Conservation (phyloP, 2,888 invertebrate species). For the Vannuccia rotundouncinata region DNA sequence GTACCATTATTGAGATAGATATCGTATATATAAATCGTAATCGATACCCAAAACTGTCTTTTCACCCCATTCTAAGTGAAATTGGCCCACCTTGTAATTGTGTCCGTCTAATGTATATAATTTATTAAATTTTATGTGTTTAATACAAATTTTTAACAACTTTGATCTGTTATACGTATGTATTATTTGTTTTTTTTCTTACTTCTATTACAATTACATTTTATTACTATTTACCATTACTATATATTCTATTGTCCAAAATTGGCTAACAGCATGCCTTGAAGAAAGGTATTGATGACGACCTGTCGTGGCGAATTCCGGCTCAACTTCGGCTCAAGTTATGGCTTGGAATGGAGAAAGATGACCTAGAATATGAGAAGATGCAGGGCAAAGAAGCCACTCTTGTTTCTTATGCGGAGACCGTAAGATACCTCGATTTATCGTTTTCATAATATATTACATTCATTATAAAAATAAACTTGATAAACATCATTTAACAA, state of each 20-base stretch:
- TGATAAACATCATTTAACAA: no score
- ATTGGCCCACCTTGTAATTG: no score
- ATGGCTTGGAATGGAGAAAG: conserved; percentile 57
- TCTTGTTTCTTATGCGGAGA: conserved; percentile 58
- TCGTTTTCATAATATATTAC: not conserved
- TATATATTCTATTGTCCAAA: not conserved
- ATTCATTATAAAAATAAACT: no score
- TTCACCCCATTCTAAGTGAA: no score
- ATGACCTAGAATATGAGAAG: conserved; percentile 55
- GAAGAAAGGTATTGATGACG: conserved; percentile 40
- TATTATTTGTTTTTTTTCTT: not conserved
- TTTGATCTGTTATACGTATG: not conserved
- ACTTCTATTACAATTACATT: not conserved
- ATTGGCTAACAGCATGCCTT: not conserved
- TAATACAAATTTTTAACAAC: not conserved
- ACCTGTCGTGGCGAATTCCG: conserved; percentile 48
- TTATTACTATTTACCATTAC: not conserved
- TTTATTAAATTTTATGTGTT: not conserved
- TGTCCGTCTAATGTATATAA: not conserved
- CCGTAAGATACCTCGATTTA: conserved; percentile 46
- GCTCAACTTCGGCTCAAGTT: conserved; percentile 55
- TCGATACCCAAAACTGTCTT: no score
- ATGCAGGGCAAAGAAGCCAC: conserved; percentile 55
- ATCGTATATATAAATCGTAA: no score
- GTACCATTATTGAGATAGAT: no score